Evolutionary conservation across 2,797 vertebrate species (phyloP).

Genomic region (Cheirogaleus major): DNA sequence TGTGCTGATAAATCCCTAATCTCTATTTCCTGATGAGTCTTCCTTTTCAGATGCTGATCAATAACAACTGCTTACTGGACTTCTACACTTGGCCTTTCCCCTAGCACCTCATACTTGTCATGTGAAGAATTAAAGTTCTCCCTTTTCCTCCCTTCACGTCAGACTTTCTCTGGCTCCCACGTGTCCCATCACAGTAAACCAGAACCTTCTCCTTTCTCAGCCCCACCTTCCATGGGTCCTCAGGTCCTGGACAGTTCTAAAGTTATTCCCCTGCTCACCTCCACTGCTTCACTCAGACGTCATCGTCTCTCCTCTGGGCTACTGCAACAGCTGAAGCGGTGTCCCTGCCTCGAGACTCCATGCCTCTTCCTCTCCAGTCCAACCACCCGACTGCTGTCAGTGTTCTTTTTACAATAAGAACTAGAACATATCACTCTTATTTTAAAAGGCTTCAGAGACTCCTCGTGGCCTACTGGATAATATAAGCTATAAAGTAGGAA

Average conservation of each 20-base stretch:
- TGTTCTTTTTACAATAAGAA: background rate
- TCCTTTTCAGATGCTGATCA: background rate
- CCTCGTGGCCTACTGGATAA: background rate
- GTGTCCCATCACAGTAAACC: background rate
- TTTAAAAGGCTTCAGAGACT: background rate
- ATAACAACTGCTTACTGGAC: background rate
- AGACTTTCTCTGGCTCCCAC: background rate
- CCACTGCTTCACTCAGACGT: background rate
- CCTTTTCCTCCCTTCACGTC: background rate
- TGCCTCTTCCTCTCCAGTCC: fast-evolving
- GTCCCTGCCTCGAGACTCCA: background rate
- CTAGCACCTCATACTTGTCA: background rate
- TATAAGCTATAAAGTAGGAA: background rate
- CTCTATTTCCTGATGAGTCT: background rate
- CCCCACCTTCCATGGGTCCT: background rate
- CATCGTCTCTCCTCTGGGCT: background rate
- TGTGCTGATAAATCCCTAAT: too few relatives aligned
- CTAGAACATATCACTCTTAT: background rate
- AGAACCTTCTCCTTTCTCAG: background rate
- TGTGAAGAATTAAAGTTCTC: background rate
- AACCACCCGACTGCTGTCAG: background rate
- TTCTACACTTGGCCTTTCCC: background rate
- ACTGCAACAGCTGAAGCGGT: background rate
- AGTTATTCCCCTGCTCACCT: background rate
- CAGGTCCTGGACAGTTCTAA: background rate